Evolutionary conservation across 1,140 invertebrate species (phyloP), one percentile per base, ranked within the genome.

Genomic region (Micrasema longulum): DNA sequence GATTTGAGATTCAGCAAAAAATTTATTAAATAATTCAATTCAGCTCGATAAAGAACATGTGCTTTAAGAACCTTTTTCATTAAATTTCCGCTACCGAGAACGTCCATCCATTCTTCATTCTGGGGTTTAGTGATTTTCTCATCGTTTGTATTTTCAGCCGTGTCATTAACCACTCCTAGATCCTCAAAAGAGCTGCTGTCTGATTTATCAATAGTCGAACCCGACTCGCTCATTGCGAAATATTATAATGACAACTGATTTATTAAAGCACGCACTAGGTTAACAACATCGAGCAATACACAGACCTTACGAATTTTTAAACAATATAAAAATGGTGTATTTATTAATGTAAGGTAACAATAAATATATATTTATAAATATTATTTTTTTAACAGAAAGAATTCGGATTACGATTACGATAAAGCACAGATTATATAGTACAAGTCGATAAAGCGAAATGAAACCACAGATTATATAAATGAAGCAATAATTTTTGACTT

Each of bases 131-230:
- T 80, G 20, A 80, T 79, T 31, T 80, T 81, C 48, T 83, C 81
- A 1, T 80, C 79, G 2, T 83, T 82, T 2, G 80, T 81, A 75
- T 82, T 81, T 52, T 84, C 83, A 20, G 82, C 26, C 31, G 82
- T 78, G 22, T 83, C 83, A 10, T 79, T 80, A 12, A 82, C 84
- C 0, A 80, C 81, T 9, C 83, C 82, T 53, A 85, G 76, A 68
- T 85, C 84, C 73, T 85, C 84, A 74, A 85, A 85, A 2, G 84
- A 85, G 76, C 83, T 84, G 71, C 83, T 85, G 72, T 85, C 83
- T 10, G 82, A 84, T 75, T 84, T 83, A 69, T 85, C 83, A 23
- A 82, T 74, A 73, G 81, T 80, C 62, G 77, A 78, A 75, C 81
- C 81, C 55, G 76, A 79, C 79, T 83, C 83, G 77, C 83, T 85